phyloP scores from a whole-genome alignment of 64 coral and sea anemone species.

The Astreopora myriophthalma region DNA sequence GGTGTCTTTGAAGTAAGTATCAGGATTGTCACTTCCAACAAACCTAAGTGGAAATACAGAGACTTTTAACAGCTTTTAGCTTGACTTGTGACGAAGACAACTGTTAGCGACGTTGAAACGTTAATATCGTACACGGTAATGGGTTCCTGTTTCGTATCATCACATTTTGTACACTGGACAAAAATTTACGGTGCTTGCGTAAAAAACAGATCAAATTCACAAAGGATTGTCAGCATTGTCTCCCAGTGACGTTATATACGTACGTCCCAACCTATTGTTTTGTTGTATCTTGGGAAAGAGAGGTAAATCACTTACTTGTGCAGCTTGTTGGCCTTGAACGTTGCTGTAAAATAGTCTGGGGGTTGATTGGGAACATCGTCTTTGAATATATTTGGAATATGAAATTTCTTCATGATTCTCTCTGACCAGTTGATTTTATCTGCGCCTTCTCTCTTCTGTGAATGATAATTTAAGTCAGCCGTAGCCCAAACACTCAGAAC shows the following conservation, averaged over 20 bases:
- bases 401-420: slow-evolving; percentile 81
- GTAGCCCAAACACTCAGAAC: neutral
- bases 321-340: slow-evolving; percentile 85
- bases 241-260: too few relatives aligned
- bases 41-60: slow-evolving; percentile 54
- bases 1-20: slow-evolving; percentile 93
- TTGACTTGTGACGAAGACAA: neutral
- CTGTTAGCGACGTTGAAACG: neutral
- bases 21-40: slow-evolving; percentile 83
- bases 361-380: slow-evolving; percentile 91
- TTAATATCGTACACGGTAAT: too few relatives aligned
- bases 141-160: too few relatives aligned
- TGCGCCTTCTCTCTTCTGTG: neutral
- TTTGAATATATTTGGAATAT: slow-evolving; percentile 85
- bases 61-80: neutral
- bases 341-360: slow-evolving; percentile 89
- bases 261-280: too few relatives aligned
- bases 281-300: neutral
- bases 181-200: too few relatives aligned
- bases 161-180: too few relatives aligned
- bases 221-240: too few relatives aligned
- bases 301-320: slow-evolving; percentile 74
- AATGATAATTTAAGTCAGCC: neutral
- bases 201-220: too few relatives aligned
- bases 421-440: slow-evolving; percentile 95